A percentile compares a stretch with the other conserved stretches of the same genome.
These are phyloP conservation scores for Diadophis punctatus DNA, from an alignment of 2,113 vertebrate species.

Conservation along the genomic window DNA sequence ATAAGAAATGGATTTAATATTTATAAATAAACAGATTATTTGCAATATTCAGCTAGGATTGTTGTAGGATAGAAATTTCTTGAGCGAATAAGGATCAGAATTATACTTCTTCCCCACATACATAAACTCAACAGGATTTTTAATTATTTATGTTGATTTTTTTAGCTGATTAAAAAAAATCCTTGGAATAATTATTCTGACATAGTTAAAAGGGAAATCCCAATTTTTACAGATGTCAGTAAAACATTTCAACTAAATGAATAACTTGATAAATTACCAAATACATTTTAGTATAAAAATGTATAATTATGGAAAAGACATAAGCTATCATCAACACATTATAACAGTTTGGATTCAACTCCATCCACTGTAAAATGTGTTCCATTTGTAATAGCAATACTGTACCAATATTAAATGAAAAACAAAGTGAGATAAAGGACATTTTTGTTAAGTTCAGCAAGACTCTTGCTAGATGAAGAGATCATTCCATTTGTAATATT, in stretches of 20 bases:
- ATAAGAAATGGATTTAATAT: background rate
- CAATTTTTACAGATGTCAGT: background rate
- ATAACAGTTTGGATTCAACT: background rate
- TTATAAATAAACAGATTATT: background rate
- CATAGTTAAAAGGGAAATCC: background rate
- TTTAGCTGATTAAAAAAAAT: background rate
- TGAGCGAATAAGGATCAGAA: background rate
- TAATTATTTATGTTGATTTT: background rate
- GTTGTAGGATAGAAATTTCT: background rate
- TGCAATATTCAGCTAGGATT: background rate
- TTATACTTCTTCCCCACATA: background rate
- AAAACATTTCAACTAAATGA: background rate
- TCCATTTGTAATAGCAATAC: background rate
- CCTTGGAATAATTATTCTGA: background rate
- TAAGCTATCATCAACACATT: background rate
- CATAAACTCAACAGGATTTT: background rate
- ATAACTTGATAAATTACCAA: background rate
- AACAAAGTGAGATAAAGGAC: background rate
- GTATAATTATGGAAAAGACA: background rate
- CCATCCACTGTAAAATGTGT: background rate
- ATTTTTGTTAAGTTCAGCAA: background rate
- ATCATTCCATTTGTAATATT: background rate
- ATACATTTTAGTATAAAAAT: background rate
- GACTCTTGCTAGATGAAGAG: background rate
- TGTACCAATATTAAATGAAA: background rate